These are phyloP conservation scores for Tenthredo distinguenda DNA, from an alignment of 2,888 invertebrate species.

Conservation along the genomic window DNA sequence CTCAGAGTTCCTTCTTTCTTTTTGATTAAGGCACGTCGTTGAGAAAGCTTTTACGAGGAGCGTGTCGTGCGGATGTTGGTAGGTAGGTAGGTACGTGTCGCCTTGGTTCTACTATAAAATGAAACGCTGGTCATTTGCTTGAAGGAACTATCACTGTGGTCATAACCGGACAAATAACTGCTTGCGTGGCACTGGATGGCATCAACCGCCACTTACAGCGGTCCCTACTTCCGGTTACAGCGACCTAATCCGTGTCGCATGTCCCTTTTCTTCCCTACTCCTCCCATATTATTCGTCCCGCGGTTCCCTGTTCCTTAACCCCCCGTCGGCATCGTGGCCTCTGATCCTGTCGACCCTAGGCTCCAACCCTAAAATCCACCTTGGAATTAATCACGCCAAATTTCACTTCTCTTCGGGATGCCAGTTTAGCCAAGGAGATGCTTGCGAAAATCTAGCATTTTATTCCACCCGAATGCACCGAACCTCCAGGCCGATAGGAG, in stretches of 20 bases:
- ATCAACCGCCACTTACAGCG: constrained; percentile 40
- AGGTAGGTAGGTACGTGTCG: neutral
- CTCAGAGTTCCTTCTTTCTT: neutral
- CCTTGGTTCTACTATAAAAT: constrained; percentile 4
- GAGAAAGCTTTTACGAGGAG: neutral
- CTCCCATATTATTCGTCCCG: constrained; percentile 5
- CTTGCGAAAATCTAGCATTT: constrained; percentile 47
- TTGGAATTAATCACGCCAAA: constrained; percentile 48
- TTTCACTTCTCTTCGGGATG: constrained; percentile 21
- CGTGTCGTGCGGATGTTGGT: neutral
- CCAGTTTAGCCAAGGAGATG: constrained; percentile 30
- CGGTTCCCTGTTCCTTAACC: constrained; percentile 1
- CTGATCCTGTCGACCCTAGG: constrained; percentile 41
- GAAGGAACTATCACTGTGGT: constrained; percentile 37
- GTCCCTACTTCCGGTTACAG: constrained; percentile 45
- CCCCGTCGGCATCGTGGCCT: constrained; percentile 18
- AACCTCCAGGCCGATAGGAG: constrained; percentile 18
- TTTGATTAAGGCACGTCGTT: constrained; percentile 1
- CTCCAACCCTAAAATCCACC: constrained; percentile 40
- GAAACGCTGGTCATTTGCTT: constrained; percentile 12
- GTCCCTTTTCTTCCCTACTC: constrained; percentile 23
- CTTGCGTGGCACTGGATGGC: constrained; percentile 21
- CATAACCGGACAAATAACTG: constrained; percentile 45
- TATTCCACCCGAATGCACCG: constrained; percentile 32
- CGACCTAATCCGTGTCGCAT: constrained; percentile 38